Base-by-base conservation (phyloP, 2,113 vertebrate species). In the Trinectes maculatus region DNA sequence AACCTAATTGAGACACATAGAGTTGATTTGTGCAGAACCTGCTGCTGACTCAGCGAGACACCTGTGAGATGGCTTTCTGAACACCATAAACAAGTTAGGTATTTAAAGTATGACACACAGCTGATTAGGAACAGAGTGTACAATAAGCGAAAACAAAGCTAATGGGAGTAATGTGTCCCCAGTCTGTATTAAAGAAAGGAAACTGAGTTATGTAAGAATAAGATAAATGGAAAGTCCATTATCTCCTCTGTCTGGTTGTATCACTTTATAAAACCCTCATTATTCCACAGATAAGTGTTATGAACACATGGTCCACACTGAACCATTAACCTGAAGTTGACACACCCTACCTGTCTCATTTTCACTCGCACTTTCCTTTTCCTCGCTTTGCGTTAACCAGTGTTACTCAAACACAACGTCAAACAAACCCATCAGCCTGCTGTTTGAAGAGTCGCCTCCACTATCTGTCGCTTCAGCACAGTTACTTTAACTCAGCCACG, bases 261-360 rank as follows among this genome's bases (percentile, higher is more conserved):
- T 59, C 40, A 19, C n/a, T 58, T 37, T 1, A 58, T 56, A 26
- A 74, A 46, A 46, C 52, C 8, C 47, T 60, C 48, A 51, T 70
- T 59, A 53, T 63, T 25, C 42, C 0, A 5, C 19, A 48, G 39
- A 33, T 66, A 42, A 66, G 64, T 24, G 42, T 0, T 0, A 16
- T 18, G 10, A n/a, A 34, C 53, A 47, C 21, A 1, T 1, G 18
- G 53, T 34, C 26, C n/a, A 21, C 46, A 34, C 31, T 10, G 26
- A 74, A 85, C 68, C 65, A 82, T 83, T 83, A 79, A 66, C 68
- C 62, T 40, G 37, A 6, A 43, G 8, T 61, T 71, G 64, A 77
- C 80, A 33, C 57, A 26, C 56, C 53, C 46, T 28, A 2, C 25
- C 55, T n/a, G 26, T 67, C 71, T 47, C 8, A 47, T 52, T 51